phyloP scores from a whole-genome alignment of 2,888 invertebrate species.

The Plebejus argus region DNA sequence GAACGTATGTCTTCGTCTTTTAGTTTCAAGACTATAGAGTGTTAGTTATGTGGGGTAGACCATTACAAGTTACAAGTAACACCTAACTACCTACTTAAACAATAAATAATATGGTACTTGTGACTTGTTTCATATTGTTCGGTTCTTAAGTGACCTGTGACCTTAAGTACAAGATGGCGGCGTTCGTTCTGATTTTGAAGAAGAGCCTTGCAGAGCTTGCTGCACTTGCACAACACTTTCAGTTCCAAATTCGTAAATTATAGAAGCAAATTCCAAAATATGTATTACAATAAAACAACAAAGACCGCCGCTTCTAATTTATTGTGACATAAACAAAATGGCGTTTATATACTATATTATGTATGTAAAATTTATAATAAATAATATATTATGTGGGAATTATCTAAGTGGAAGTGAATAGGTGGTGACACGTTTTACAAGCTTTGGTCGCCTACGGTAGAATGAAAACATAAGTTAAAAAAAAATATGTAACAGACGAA shows the following conservation, averaged over 20 bases:
- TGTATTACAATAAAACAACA: conserved; percentile 21
- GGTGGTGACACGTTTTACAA: background rate
- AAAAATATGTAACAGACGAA: too few relatives aligned
- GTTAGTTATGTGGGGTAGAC: too few relatives aligned
- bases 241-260: background rate
- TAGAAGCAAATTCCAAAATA: background rate
- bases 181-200: background rate
- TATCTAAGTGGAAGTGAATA: background rate
- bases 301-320: conserved; percentile 27
- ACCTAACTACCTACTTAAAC: too few relatives aligned
- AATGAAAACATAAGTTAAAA: too few relatives aligned
- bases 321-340: conserved; percentile 25
- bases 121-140: background rate
- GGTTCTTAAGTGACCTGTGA: too few relatives aligned
- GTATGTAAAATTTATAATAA: background rate
- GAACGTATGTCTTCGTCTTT: background rate
- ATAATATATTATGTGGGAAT: too few relatives aligned
- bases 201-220: background rate
- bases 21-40: too few relatives aligned
- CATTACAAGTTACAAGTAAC: too few relatives aligned
- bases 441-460: too few relatives aligned
- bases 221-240: background rate
- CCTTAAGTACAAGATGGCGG: background rate
- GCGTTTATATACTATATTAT: too few relatives aligned
- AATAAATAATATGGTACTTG: background rate